These are phyloP conservation scores for Puffinus mauretanicus DNA, from an alignment of 2,113 vertebrate genomes.

Conservation along the genomic window DNA sequence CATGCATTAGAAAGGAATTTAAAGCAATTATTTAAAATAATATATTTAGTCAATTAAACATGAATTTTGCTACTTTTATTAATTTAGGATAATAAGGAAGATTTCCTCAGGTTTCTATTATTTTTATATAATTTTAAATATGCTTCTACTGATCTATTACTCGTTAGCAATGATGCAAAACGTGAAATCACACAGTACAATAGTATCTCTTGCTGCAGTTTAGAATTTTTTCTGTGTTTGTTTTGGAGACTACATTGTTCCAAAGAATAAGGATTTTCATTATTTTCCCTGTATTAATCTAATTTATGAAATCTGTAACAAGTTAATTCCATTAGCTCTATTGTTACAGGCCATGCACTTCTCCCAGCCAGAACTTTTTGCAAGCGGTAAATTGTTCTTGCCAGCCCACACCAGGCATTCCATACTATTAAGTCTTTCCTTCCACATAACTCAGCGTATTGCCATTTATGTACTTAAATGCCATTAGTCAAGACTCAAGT, in stretches of 20 bases:
- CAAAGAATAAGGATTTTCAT: not conserved
- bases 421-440: not conserved
- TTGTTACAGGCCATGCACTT: not conserved
- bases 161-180: not conserved
- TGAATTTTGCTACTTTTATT: not conserved
- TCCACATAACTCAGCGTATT: not conserved
- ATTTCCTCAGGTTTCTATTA: not conserved
- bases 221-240: not conserved
- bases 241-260: not conserved
- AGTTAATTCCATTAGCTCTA: constrained; percentile 18
- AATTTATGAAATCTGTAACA: constrained; percentile 1
- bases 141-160: not conserved
- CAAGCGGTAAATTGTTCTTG: not conserved
- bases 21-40: not conserved
- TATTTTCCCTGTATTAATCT: constrained; percentile 12
- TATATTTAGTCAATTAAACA: not conserved
- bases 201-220: not conserved
- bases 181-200: not conserved
- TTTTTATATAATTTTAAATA: not conserved
- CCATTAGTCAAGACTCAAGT: not conserved
- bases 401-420: constrained; percentile 2
- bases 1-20: not conserved
- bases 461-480: constrained; percentile 37
- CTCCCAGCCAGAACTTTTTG: not conserved
- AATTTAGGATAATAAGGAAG: not conserved